These are phyloP conservation scores for Symphodus melops DNA, from an alignment of 2,113 vertebrate genomes.

Conservation along the genomic window DNA sequence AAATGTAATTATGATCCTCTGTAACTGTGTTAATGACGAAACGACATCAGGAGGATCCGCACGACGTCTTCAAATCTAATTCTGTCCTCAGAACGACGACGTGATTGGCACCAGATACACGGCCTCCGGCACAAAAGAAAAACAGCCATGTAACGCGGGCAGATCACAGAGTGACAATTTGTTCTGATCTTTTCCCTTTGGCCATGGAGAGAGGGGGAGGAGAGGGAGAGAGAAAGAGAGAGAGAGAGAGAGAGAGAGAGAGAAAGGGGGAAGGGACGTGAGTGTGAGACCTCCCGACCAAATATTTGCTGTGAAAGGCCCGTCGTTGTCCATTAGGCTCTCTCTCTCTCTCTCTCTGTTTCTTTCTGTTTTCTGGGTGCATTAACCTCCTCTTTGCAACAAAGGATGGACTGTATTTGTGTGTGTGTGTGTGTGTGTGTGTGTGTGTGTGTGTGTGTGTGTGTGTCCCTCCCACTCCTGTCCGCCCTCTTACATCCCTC, in stretches of 20 bases:
- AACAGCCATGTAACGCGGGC: slow-evolving; percentile 22
- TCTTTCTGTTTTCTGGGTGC: slow-evolving; percentile 61
- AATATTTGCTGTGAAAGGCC: slow-evolving; percentile 69
- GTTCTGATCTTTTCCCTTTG: slow-evolving; percentile 58
- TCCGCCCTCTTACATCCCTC: slow-evolving; percentile 12
- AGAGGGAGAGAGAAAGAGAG: not conserved
- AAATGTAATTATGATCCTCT: not conserved
- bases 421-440: not conserved
- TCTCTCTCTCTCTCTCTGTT: slow-evolving; percentile 31
- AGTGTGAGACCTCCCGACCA: slow-evolving; percentile 47
- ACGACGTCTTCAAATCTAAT: not conserved
- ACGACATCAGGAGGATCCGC: not conserved
- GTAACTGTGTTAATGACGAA: not conserved
- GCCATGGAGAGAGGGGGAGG: slow-evolving; percentile 20
- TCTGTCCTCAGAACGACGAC: not conserved
- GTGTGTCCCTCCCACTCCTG: slow-evolving; percentile 18
- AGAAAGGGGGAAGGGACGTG: slow-evolving; percentile 37
- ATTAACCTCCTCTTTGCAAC: slow-evolving; percentile 67
- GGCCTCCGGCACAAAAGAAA: slow-evolving; percentile 18
- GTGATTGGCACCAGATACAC: slow-evolving; percentile 6
- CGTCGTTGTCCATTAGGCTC: slow-evolving; percentile 62
- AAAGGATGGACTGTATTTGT: slow-evolving; percentile 59
- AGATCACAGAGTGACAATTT: slow-evolving; percentile 63
- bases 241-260: not conserved
- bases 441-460: slow-evolving; percentile 11